phyloP scores from a whole-genome alignment of 2,888 invertebrate genomes.

The Pollenia amentaria region DNA sequence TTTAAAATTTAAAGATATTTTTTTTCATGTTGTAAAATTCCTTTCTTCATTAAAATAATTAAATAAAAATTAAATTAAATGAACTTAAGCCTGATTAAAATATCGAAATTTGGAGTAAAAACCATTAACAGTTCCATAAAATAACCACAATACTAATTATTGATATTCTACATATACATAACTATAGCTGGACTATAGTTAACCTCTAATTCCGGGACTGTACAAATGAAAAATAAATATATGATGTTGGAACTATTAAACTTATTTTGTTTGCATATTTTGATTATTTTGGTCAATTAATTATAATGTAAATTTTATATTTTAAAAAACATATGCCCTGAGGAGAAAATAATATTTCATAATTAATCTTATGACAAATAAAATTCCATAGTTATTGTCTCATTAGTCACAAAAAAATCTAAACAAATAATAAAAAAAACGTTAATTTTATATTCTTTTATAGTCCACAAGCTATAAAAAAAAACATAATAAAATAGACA shows the following conservation, averaged over 20 bases:
- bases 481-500: slow-evolving; percentile 16
- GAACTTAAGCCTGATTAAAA: no score
- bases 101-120: no score
- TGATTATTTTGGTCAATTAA: slow-evolving; percentile 30
- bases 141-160: no score
- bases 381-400: slow-evolving; percentile 57
- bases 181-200: no score
- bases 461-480: slow-evolving; percentile 45
- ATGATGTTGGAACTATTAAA: neutral
- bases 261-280: slow-evolving; percentile 20
- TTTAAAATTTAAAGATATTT: no score
- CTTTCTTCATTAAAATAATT: no score
- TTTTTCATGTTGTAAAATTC: no score
- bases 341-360: slow-evolving; percentile 35
- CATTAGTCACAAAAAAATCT: slow-evolving; percentile 2
- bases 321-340: slow-evolving; percentile 13
- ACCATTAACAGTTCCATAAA: no score
- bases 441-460: slow-evolving; percentile 65
- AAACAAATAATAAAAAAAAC: slow-evolving; percentile 46
- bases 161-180: no score
- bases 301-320: slow-evolving; percentile 20
- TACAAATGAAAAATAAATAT: no score
- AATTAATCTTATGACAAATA: slow-evolving; percentile 43
- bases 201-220: no score
- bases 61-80: no score